These are phyloP conservation scores for Sorex maritimensis DNA, from an alignment of 2,797 vertebrate genomes.

Conservation along the genomic window DNA sequence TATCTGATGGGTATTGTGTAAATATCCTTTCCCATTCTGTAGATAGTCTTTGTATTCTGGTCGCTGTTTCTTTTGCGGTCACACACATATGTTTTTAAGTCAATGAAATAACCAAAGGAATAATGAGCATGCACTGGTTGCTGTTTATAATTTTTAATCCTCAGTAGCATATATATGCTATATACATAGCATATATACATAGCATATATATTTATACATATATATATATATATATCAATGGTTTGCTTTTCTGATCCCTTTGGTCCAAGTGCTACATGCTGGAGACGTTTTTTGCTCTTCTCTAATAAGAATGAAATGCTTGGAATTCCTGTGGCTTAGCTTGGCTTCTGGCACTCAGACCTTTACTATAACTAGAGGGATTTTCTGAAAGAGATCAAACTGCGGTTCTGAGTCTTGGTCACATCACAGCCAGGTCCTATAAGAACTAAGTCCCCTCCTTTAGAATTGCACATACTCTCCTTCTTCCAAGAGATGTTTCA, in stretches of 20 bases:
- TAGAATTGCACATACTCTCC: background rate
- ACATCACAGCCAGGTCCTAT: background rate
- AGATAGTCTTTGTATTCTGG: too few species aligned
- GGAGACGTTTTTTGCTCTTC: constrained; percentile 54
- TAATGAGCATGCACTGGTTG: background rate
- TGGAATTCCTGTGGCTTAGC: background rate
- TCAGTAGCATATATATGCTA: background rate
- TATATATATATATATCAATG: background rate
- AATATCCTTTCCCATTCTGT: too few species aligned
- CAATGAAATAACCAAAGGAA: constrained; percentile 33
- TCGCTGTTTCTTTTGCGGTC: too few species aligned
- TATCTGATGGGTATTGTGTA: too few species aligned
- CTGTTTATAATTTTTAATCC: background rate
- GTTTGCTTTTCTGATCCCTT: background rate
- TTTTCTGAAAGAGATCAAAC: background rate
- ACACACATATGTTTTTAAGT: constrained; percentile 1
- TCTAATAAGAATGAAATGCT: constrained; percentile 36
- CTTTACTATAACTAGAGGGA: background rate
- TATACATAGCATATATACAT: background rate
- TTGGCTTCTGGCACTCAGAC: background rate
- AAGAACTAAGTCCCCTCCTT: background rate
- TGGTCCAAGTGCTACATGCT: background rate
- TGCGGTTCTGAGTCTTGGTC: background rate
- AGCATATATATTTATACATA: background rate
- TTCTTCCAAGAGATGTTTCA: constrained; percentile 34